Conservation (phyloP, 2,113 vertebrate genomes). For the Eulemur macaco region DNA sequence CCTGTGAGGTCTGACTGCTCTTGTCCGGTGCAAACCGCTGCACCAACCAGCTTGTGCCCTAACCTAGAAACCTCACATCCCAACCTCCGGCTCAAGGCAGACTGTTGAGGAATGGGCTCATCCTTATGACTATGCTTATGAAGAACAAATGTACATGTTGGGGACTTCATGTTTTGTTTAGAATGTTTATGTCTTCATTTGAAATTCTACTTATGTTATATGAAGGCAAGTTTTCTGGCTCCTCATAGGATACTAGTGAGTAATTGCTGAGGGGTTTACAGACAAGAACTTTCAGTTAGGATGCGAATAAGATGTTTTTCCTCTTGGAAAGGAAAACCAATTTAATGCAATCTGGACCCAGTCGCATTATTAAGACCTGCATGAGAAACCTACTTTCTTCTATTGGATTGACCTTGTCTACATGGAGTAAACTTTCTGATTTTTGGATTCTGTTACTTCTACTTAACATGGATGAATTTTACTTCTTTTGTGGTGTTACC, state of each 20-base stretch:
- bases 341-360: background rate
- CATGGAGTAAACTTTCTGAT: background rate
- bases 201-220: background rate
- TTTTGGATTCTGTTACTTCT: background rate
- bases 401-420: background rate
- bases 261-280: background rate
- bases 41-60: background rate
- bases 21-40: no score
- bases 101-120: rapidly evolving
- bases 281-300: background rate
- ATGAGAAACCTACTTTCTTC: background rate
- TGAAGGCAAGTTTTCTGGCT: background rate
- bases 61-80: background rate
- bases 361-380: background rate
- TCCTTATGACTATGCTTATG: background rate
- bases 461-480: background rate
- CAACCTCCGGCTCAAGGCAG: background rate
- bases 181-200: background rate
- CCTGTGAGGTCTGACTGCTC: rapidly evolving
- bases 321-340: background rate
- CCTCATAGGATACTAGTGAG: background rate
- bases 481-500: background rate
- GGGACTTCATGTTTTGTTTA: background rate
- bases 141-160: background rate
- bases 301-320: background rate